Conservation (phyloP, 2,797 vertebrate genomes). For the Parauchenoglanis ngamensis region DNA sequence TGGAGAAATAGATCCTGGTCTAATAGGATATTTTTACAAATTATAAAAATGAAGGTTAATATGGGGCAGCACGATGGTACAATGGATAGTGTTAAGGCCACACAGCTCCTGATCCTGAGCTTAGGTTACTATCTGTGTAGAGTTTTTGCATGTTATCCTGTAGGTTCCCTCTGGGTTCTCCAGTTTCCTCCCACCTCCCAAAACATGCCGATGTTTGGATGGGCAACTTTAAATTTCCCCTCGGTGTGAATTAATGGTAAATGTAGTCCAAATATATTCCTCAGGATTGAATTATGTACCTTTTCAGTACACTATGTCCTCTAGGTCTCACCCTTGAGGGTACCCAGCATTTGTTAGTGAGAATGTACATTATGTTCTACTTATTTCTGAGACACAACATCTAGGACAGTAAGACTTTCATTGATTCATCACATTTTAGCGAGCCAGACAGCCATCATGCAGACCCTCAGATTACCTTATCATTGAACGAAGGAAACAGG, state of each 20-base stretch:
- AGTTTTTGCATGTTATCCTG: neutral
- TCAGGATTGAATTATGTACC: neutral
- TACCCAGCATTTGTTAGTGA: neutral
- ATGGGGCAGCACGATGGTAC: neutral
- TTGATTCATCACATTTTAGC: conserved; percentile 61
- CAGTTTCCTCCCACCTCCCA: neutral
- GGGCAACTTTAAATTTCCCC: neutral
- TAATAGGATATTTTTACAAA: too few species aligned
- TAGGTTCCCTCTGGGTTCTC: neutral
- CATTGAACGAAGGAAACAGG: conserved; percentile 60
- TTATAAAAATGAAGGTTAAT: neutral
- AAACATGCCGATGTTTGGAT: neutral
- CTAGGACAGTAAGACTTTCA: neutral
- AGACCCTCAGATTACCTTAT: conserved; percentile 52
- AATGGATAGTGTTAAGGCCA: neutral
- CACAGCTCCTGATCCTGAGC: neutral
- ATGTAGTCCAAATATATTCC: neutral
- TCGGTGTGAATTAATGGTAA: neutral
- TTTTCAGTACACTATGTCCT: neutral
- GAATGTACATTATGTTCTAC: too few species aligned
- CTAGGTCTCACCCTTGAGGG: neutral
- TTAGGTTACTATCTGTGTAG: neutral
- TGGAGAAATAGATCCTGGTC: too few species aligned
- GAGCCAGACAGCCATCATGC: conserved; percentile 62
- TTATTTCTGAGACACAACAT: neutral